A percentile compares a stretch with the other conserved stretches of the same genome.
Conservation (phyloP, 1,140 invertebrate genomes). For the Drosophila baimaii region DNA sequence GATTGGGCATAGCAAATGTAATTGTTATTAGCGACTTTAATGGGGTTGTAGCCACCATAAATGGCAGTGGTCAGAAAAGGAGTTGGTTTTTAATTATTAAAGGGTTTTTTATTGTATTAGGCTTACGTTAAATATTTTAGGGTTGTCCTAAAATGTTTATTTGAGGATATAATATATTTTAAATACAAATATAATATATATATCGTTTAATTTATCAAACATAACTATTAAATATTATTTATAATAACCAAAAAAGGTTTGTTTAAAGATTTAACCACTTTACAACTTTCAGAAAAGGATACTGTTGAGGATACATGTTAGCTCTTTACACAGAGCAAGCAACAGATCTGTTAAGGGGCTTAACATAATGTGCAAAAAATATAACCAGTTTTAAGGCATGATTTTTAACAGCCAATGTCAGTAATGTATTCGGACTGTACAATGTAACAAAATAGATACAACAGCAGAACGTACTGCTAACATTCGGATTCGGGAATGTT, state of each 20-base stretch:
- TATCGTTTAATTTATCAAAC: no score
- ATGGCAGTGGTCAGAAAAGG: no score
- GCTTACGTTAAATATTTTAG: no score
- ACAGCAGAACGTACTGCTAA: no score
- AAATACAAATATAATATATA: background rate
- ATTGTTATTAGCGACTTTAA: constrained; percentile 5
- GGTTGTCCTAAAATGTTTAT: no score
- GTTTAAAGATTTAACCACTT: no score
- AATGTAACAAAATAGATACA: background rate
- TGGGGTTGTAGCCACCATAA: background rate
- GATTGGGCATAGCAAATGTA: background rate
- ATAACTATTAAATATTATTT: no score
- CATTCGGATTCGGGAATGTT: no score
- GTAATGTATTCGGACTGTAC: background rate
- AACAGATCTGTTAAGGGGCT: background rate
- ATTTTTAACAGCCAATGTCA: background rate
- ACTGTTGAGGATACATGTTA: background rate
- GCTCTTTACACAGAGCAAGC: background rate
- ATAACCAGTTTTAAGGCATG: background rate
- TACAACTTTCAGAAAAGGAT: background rate
- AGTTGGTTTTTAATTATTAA: no score
- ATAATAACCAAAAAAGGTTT: no score
- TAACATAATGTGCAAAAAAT: background rate
- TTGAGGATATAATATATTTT: no score
- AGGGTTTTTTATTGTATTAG: no score